Evolutionary conservation across 2,797 vertebrate genomes (phyloP).

Genomic region (Vespertilio murinus): DNA sequence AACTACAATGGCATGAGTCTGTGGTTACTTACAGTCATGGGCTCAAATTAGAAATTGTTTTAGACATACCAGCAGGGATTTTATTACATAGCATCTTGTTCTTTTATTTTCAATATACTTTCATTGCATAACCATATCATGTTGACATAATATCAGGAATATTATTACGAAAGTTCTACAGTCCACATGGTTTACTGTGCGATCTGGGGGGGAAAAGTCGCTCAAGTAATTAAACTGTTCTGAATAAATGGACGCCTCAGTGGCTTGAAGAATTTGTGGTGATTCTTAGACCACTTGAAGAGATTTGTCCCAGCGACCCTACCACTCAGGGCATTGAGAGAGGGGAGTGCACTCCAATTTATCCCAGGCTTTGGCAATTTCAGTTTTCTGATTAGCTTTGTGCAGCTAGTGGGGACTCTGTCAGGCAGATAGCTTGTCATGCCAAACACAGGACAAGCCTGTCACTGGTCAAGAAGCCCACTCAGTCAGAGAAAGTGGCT

Average conservation of each 20-base stretch:
- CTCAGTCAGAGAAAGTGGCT: not conserved
- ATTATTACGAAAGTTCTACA: not conserved
- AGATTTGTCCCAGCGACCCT: not conserved
- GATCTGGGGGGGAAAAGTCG: not conserved
- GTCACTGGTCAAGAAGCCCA: conserved; percentile 45
- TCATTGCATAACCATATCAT: not conserved
- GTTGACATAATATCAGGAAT: not conserved
- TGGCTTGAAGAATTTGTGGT: not conserved
- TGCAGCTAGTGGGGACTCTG: not conserved
- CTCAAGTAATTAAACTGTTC: not conserved
- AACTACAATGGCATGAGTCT: not conserved
- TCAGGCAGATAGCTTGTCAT: not conserved
- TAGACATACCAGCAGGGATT: not conserved
- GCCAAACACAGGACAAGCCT: accelerated
- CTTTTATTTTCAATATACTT: not conserved
- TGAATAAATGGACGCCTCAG: not conserved
- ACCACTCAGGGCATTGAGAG: not conserved
- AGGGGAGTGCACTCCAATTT: not conserved
- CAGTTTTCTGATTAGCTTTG: conserved; percentile 49
- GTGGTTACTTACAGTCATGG: not conserved
- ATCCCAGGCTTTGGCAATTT: not conserved
- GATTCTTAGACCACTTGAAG: not conserved
- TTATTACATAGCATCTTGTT: not conserved
- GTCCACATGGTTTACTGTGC: not conserved
- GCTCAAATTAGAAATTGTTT: not conserved